Evolutionary conservation across 2,888 invertebrate species (phyloP), one percentile per base, ranked within the genome.

Genomic region (Cheilosia scutellata): DNA sequence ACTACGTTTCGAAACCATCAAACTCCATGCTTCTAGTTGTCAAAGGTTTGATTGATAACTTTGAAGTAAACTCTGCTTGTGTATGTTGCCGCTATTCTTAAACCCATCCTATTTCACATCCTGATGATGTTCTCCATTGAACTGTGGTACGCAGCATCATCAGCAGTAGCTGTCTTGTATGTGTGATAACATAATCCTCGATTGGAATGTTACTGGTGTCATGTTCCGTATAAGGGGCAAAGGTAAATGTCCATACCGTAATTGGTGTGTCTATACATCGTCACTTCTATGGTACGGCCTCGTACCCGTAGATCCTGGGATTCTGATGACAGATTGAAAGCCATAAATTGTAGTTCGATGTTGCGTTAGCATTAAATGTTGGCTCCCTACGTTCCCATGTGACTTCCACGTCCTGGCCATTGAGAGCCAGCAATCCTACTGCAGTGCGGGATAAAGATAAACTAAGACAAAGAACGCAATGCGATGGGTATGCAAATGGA

Each of bases 401-500:
- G 20, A 7, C 16, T 16, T n/a, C 47, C 25, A 9, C 33, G 16
- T 20, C 20, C 51, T 47, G 71, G 13, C 57, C 20, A 25, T 71
- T 37, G 37, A 37, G 11, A 11, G 40, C 40, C 33, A 40, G n/a
- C 40, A 63, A 6, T 37, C 13, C 20, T 31, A 42, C 4, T 49
- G 49, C 60, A 62, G 40, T 68, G 29, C 11, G 29, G 33, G 40
- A 63, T 37, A 55, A 40, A 53, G 72, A 77, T 80, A 60, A 65
- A 76, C 42, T 31, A 60, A 66, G 62, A 74, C 62, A 68, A 66
- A 53, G 78, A 37, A 55, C 42, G 29, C 60, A 51, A 47, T 65
- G 66, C 77, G 76, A 86, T 77, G 66, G 72, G 72, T 86, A 86
- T 72, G 68, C 68, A 86, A 82, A 82, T 82, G 60, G 86, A 86